Conservation (phyloP, 2,797 vertebrate species). For the Pogoniulus pusillus region DNA sequence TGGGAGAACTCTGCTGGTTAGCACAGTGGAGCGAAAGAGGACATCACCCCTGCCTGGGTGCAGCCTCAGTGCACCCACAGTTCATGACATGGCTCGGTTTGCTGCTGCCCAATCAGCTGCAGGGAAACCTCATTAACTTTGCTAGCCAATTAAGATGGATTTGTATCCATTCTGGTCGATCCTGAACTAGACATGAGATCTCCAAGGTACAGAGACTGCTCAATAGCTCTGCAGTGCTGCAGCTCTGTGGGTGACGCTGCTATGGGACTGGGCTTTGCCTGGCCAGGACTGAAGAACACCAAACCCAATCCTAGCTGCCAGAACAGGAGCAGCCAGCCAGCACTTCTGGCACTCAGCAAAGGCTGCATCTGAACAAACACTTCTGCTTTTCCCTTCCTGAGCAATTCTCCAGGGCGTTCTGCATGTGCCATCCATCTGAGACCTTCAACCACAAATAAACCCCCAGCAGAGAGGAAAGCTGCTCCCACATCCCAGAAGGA, state of each 20-base stretch:
- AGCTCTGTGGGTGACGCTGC: not conserved
- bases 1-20: not conserved
- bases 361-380: not conserved
- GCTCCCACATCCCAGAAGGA: not conserved
- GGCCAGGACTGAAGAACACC: too few relatives aligned
- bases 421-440: not conserved
- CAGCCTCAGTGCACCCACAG: not conserved
- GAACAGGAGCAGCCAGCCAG: not conserved
- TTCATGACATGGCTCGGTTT: accelerated
- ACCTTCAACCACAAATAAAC: not conserved
- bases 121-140: constrained; percentile 29
- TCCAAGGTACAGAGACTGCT: not conserved
- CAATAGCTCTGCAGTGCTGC: not conserved
- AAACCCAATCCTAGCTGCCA: not conserved
- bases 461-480: not conserved
- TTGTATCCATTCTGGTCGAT: not conserved
- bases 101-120: not conserved
- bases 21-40: not conserved
- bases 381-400: not conserved
- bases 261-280: not conserved
- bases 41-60: accelerated
- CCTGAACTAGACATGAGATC: not conserved
- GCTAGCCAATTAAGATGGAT: constrained; percentile 28
- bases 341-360: not conserved
- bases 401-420: not conserved